These are phyloP conservation scores for Cremastinae sp. DNA, from an alignment of 2,888 invertebrate genomes.

Conservation along the genomic window DNA sequence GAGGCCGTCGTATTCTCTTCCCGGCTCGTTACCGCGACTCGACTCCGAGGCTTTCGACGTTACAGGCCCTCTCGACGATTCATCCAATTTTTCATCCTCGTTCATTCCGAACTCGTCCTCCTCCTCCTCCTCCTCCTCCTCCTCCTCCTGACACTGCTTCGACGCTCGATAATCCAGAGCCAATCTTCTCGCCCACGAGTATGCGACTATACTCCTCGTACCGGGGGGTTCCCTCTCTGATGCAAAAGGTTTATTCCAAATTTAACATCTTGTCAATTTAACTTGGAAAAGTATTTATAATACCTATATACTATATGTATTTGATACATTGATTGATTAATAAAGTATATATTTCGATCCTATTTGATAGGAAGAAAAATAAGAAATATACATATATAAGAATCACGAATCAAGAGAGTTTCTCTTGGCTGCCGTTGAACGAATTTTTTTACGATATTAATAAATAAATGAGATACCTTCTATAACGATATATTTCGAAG, in stretches of 20 bases:
- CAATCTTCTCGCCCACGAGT: conserved; percentile 81
- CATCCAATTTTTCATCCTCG: conserved; percentile 48
- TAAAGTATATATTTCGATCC: too few relatives aligned
- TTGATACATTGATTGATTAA: too few relatives aligned
- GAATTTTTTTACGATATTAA: too few relatives aligned
- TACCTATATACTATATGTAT: too few relatives aligned
- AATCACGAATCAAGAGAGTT: conserved; percentile 10
- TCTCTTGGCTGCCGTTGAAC: conserved; percentile 5
- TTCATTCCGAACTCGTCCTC: conserved; percentile 37
- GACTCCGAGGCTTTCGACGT: conserved; percentile 27
- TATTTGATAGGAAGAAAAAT: too few relatives aligned
- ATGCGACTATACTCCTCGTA: conserved; percentile 84
- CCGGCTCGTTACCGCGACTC: conserved; percentile 62
- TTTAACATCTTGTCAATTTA: background rate
- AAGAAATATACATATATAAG: too few relatives aligned
- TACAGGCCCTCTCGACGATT: conserved; percentile 40
- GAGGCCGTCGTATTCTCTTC: conserved; percentile 64
- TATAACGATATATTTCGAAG: too few relatives aligned
- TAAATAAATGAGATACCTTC: too few relatives aligned
- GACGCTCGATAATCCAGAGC: conserved; percentile 77
- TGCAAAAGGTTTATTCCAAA: conserved; percentile 53
- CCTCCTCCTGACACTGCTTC: conserved; percentile 71
- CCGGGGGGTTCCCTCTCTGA: conserved; percentile 74
- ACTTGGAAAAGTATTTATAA: background rate
- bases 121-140: conserved; percentile 38